phyloP scores from a whole-genome alignment of 2,888 invertebrate genomes.

The Trichacis sp. region DNA sequence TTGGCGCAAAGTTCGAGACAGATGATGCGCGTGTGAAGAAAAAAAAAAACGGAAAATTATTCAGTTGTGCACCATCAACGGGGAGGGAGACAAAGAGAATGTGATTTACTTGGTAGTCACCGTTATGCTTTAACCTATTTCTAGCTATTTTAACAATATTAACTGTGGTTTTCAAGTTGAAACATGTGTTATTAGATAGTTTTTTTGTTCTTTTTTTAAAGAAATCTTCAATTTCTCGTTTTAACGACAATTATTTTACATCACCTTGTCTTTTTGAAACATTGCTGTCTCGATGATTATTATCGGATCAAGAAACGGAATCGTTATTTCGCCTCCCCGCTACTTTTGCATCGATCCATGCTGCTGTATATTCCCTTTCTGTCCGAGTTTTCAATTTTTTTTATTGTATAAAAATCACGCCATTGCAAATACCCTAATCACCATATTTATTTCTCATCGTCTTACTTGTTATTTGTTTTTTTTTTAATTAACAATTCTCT shows the following conservation, averaged over 20 bases:
- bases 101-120: constrained; percentile 63
- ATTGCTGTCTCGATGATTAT: neutral
- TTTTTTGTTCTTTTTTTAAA: no score
- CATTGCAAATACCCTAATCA: constrained; percentile 2
- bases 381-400: neutral
- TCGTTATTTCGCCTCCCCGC: neutral
- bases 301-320: no score
- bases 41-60: constrained; percentile 16
- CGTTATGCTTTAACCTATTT: constrained; percentile 67
- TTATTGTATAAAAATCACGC: neutral
- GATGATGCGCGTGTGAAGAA: constrained; percentile 37
- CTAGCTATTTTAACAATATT: constrained; percentile 63
- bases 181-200: constrained; percentile 54
- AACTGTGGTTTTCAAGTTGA: constrained; percentile 52
- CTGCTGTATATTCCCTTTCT: neutral
- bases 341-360: neutral
- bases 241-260: no score
- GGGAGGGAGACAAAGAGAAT: constrained; percentile 51
- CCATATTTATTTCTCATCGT: constrained; percentile 12
- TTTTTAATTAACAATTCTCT: constrained; percentile 6
- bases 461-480: no score
- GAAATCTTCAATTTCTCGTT: constrained; percentile 48
- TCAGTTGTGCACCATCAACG: constrained; percentile 37
- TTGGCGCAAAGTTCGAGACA: constrained; percentile 1
- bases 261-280: no score